Conservation (phyloP, 2,888 invertebrate species). For the Mesodorylaimus sp. region DNA sequence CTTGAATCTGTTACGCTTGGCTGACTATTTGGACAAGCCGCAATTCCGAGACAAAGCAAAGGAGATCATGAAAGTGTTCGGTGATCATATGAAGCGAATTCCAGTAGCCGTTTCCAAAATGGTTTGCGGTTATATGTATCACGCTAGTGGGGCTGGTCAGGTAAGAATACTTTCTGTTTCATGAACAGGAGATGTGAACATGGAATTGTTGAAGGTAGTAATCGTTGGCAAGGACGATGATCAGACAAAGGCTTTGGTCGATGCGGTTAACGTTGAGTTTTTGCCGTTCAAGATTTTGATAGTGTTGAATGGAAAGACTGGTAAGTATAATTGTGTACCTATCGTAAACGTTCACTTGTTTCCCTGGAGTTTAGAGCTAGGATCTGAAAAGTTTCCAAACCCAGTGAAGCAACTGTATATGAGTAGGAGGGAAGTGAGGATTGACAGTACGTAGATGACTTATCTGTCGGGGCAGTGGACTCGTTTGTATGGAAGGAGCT, state of each 20-base stretch:
- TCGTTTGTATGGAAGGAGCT: too few relatives aligned
- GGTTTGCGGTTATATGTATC: conserved; percentile 51
- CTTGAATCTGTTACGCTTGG: conserved; percentile 55
- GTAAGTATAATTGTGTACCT: too few relatives aligned
- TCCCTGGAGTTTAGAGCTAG: too few relatives aligned
- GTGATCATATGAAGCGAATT: conserved; percentile 24
- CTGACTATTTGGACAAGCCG: conserved; percentile 45
- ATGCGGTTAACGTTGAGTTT: conserved; percentile 45
- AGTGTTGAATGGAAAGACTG: conserved; percentile 25
- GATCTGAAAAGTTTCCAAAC: too few relatives aligned
- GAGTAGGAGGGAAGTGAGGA: too few relatives aligned
- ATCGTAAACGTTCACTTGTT: too few relatives aligned
- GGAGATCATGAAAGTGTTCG: conserved; percentile 37
- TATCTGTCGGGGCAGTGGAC: too few relatives aligned
- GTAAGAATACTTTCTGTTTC: too few relatives aligned
- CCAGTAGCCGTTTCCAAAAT: conserved; percentile 58
- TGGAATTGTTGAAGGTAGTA: conserved; percentile 27
- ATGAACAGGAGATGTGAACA: too few relatives aligned
- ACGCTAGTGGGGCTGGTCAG: conserved; percentile 39
- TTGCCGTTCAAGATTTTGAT: conserved; percentile 49
- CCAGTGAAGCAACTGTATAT: too few relatives aligned
- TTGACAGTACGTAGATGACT: too few relatives aligned
- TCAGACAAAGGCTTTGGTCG: conserved; percentile 47
- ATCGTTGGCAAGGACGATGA: conserved; percentile 44
- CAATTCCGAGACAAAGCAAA: conserved; percentile 43